These are phyloP conservation scores for Nerophis ophidion DNA, from an alignment of 2,113 vertebrate species.

Conservation along the genomic window DNA sequence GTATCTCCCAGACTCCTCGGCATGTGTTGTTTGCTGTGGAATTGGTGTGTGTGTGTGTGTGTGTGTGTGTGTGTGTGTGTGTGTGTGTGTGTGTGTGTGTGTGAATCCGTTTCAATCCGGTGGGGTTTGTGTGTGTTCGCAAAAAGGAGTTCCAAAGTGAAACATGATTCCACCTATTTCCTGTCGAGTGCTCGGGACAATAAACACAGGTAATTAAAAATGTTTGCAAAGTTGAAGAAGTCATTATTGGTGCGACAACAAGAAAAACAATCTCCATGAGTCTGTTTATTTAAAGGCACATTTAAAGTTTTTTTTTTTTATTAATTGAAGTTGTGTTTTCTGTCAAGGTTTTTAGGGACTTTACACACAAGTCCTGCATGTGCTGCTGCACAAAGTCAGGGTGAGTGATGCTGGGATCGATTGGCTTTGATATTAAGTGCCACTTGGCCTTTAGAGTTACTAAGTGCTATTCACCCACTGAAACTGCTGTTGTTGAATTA, in stretches of 20 bases:
- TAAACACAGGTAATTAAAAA: constrained; percentile 68
- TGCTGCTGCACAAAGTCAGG: constrained; percentile 20
- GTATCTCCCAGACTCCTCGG: constrained; percentile 18
- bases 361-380: not conserved
- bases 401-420: constrained; percentile 57
- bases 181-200: constrained; percentile 59
- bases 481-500: constrained; percentile 46
- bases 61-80: constrained; percentile 22
- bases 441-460: constrained; percentile 68
- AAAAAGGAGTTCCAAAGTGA: constrained; percentile 42
- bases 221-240: constrained; percentile 57
- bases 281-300: not conserved
- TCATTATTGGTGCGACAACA: constrained; percentile 27
- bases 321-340: too few relatives aligned
- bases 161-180: constrained; percentile 63
- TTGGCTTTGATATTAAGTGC: constrained; percentile 66
- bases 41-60: constrained; percentile 18
- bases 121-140: constrained; percentile 21
- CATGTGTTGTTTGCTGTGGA: constrained; percentile 14
- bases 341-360: not conserved
- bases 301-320: not conserved
- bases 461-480: constrained; percentile 59
- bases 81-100: constrained; percentile 22
- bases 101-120: constrained; percentile 16
- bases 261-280: constrained; percentile 26